Conservation (phyloP, 1,140 invertebrate genomes). For the Babylonia areolata region DNA sequence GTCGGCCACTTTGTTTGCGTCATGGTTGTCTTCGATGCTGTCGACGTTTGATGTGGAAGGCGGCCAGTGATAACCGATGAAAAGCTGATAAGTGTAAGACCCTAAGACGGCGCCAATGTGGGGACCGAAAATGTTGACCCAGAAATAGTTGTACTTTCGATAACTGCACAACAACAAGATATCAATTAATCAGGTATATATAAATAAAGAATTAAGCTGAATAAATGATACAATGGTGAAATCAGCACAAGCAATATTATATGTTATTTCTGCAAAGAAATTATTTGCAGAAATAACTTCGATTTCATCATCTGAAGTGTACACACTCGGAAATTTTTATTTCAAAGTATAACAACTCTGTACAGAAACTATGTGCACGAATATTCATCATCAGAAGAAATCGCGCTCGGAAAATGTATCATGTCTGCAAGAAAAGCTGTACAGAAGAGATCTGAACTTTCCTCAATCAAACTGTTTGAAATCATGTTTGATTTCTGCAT, state of each 20-base stretch:
- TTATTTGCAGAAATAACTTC: background rate
- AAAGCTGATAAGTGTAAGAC: constrained; percentile 78
- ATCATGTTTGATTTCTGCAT: too few relatives aligned
- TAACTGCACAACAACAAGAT: constrained; percentile 65
- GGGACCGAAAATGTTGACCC: constrained; percentile 80
- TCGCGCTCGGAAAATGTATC: too few relatives aligned
- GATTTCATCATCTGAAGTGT: too few relatives aligned
- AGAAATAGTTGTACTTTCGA: constrained; percentile 78
- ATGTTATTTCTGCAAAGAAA: background rate
- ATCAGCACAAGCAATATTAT: background rate
- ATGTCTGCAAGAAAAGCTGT: too few relatives aligned
- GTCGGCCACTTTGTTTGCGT: too few relatives aligned
- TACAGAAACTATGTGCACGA: too few relatives aligned
- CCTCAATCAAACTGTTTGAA: too few relatives aligned
- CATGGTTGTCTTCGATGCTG: background rate
- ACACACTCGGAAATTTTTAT: too few relatives aligned
- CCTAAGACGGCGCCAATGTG: constrained; percentile 79
- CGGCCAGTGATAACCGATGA: constrained; percentile 82
- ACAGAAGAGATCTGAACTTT: too few relatives aligned
- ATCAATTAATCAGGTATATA: background rate
- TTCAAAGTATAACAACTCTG: too few relatives aligned
- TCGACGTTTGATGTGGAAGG: background rate
- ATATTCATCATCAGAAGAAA: too few relatives aligned
- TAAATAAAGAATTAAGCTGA: background rate
- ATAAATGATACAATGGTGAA: background rate